These are phyloP conservation scores for Urocitellus parryii DNA, from an alignment of 2,113 vertebrate genomes.

Conservation along the genomic window DNA sequence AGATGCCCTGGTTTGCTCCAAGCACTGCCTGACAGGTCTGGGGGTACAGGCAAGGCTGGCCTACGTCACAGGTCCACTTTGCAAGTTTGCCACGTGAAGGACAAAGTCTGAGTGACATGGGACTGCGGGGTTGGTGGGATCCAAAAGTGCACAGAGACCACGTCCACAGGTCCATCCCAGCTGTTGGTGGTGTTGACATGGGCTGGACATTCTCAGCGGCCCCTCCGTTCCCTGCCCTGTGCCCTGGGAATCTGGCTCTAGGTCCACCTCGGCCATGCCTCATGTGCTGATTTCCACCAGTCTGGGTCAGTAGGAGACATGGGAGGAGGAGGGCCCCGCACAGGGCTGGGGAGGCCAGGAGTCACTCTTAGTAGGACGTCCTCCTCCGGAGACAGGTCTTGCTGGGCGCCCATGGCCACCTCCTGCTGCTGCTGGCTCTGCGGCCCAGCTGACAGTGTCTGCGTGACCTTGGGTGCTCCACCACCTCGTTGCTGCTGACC, in stretches of 20 bases:
- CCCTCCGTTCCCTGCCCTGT: too few relatives aligned
- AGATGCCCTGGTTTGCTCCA: neutral
- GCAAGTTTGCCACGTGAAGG: neutral
- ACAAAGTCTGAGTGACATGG: neutral
- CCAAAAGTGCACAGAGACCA: too few relatives aligned
- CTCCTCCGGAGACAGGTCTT: neutral
- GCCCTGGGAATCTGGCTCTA: neutral
- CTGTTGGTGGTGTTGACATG: too few relatives aligned
- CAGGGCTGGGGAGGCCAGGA: too few relatives aligned
- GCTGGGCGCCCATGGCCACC: neutral
- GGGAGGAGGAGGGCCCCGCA: neutral
- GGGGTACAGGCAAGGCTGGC: too few relatives aligned
- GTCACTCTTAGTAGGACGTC: accelerated
- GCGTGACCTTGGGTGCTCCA: accelerated
- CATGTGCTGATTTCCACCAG: neutral
- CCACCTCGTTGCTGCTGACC: neutral
- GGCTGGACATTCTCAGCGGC: too few relatives aligned
- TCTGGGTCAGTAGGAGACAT: neutral
- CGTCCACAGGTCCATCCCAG: too few relatives aligned
- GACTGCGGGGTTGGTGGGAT: too few relatives aligned
- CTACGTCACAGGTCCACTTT: neutral
- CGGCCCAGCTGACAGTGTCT: accelerated
- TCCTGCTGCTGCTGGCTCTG: too few relatives aligned
- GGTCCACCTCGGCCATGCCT: neutral
- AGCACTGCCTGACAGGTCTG: too few relatives aligned